Base-by-base conservation (phyloP, 2,888 invertebrate genomes). In the Acronicta aceris region DNA sequence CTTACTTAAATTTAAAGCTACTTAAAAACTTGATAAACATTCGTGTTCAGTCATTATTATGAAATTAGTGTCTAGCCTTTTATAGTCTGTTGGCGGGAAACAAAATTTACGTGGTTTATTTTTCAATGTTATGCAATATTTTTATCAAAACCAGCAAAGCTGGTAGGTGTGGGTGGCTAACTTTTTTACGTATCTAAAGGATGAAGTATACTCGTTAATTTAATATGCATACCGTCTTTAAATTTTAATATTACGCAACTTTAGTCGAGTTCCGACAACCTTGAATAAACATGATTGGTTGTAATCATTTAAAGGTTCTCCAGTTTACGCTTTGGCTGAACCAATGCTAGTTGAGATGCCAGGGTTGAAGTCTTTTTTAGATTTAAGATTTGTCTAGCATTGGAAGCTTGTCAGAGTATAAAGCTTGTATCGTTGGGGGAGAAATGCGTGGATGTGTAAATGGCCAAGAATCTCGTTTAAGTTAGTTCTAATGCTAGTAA, bases 121-220 rank as follows among this genome's bases (percentile, higher is more conserved):
- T 46, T 50, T 41, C 27, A 56, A 50, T 50, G 30, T 65, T 48
- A 45, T 64, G 75, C 50, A 75, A 75, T 50, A 33, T 33, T 53
- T 13, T 43, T 10, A 27, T 8, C 15, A 36, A 49, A 36, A 7
- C n/a, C 10, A n/a, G 25, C 47, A 33, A 10, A 1, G 38, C n/a
- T 38, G n/a, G 46, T 53, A 47, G 16, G 40, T 47, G 49, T 54
- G 43, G 27, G 40, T 47, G 41, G 13, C 6, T 17, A 65, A 46
- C 40, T 46, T 46, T 57, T 41, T 48, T 21, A n/a, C 33, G 16
- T n/a, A n/a, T n/a, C n/a, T n/a, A 38, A 27, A 17, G 25, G 9
- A 57, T 42, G n/a, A n/a, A n/a, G n/a, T 25, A 33, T n/a, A 10
- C 17, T 60, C 45, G 41, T 45, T 21, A 21, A 21, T 21, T n/a